These are phyloP conservation scores for Eumaeus atala DNA, from an alignment of 1,140 invertebrate genomes.

Conservation along the genomic window DNA sequence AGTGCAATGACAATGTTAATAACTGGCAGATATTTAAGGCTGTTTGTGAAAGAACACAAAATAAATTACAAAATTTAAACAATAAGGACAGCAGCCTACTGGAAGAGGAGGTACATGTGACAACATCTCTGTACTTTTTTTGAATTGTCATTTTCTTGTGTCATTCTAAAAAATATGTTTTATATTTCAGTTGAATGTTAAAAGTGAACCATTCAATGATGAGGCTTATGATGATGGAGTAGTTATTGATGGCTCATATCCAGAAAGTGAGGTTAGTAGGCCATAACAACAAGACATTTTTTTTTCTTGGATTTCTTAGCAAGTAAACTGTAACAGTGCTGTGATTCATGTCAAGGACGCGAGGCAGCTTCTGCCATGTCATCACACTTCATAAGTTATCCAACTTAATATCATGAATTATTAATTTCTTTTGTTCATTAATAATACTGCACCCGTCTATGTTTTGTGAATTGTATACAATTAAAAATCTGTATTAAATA, in stretches of 20 bases:
- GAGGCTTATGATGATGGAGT: constrained; percentile 70
- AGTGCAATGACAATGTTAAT: constrained; percentile 74
- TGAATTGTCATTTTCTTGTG: constrained; percentile 42
- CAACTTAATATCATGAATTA: constrained; percentile 4
- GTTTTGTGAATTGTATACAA: background rate
- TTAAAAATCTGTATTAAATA: constrained; percentile 10
- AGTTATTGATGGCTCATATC: constrained; percentile 68
- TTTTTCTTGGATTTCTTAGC: constrained; percentile 4
- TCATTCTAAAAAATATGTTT: constrained; percentile 19
- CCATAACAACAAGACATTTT: constrained; percentile 10
- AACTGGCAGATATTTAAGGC: constrained; percentile 74
- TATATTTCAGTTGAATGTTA: constrained; percentile 69
- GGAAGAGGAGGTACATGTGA: constrained; percentile 65
- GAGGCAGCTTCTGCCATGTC: constrained; percentile 34
- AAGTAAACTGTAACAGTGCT: constrained; percentile 4
- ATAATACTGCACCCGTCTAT: background rate
- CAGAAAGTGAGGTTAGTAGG: constrained; percentile 56
- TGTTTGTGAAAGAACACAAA: constrained; percentile 74
- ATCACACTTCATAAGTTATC: constrained; percentile 16
- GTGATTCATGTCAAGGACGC: constrained; percentile 56
- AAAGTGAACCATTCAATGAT: constrained; percentile 68
- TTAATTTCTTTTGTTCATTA: constrained; percentile 9
- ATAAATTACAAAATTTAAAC: constrained; percentile 71
- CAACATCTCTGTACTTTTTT: constrained; percentile 38
- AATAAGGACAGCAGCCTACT: constrained; percentile 66